These are phyloP conservation scores for Biston stratarius DNA, from an alignment of 2,888 invertebrate species.

Conservation along the genomic window DNA sequence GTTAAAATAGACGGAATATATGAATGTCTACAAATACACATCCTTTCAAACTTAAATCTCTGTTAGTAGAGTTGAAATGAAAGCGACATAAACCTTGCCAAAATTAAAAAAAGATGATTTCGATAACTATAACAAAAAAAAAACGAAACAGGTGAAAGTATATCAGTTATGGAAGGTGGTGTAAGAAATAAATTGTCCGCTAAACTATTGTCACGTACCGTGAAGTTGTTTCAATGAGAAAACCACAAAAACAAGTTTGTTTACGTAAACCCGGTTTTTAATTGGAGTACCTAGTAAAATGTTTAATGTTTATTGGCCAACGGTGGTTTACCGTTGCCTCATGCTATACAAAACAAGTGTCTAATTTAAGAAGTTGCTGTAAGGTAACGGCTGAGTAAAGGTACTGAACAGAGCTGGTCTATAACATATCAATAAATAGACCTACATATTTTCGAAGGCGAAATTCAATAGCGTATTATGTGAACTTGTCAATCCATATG, in stretches of 20 bases:
- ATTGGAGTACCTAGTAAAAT: slow-evolving; percentile 33
- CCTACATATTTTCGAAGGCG: background rate
- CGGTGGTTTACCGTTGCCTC: slow-evolving; percentile 11
- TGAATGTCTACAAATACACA: slow-evolving; percentile 1
- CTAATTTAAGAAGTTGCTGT: background rate
- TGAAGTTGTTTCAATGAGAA: slow-evolving; percentile 54
- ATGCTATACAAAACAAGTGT: background rate
- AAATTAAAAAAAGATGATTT: slow-evolving; percentile 12
- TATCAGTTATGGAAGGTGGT: slow-evolving; percentile 46
- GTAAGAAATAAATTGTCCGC: slow-evolving; percentile 46
- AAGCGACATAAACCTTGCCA: slow-evolving; percentile 9
- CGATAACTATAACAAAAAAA: slow-evolving; percentile 28
- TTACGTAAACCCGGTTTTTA: slow-evolving; percentile 42
- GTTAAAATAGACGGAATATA: background rate
- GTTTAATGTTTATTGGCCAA: slow-evolving; percentile 30
- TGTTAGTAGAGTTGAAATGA: slow-evolving; percentile 1
- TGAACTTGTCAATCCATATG: no score
- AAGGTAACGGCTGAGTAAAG: background rate
- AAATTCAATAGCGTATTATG: no score
- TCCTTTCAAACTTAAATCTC: background rate
- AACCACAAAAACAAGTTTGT: slow-evolving; percentile 45
- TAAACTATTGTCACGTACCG: slow-evolving; percentile 59
- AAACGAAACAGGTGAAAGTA: slow-evolving; percentile 54
- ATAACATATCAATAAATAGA: background rate
- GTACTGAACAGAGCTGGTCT: background rate